Base-by-base conservation (phyloP, 2,113 vertebrate species). In the Struthidea cinerea region DNA sequence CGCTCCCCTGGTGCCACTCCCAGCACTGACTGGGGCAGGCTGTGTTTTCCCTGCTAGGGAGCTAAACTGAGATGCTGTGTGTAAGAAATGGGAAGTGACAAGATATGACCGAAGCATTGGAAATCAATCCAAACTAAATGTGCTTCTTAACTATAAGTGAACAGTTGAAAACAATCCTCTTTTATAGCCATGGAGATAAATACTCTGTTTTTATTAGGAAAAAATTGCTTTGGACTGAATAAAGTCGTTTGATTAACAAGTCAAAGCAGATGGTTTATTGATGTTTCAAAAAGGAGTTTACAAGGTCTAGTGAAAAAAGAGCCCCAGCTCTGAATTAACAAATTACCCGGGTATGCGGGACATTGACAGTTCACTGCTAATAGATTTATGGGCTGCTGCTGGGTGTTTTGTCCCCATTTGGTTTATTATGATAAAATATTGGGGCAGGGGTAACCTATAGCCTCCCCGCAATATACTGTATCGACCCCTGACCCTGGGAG, bases 111-210 rank as follows among this genome's bases (percentile, higher is more conserved):
- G 93, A 98, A 98, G 97, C 98, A 99, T 99, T 99, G 99, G 99
- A 99, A 99, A 99, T 99, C 99, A 99, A 99, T 99, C 98, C 98
- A 98, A 99, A 99, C 98, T 99, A 99, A 99, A 99, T 99, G 99
- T 98, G 98, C 98, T 99, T 98, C 98, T 99, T 99, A 99, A 99
- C 98, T 99, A 99, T 98, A 99, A 99, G 99, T 99, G 99, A 99
- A 99, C 98, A 99, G 98, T 98, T 99, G 98, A 99, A 98, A 98
- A 99, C 98, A 98, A 98, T 99, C 98, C 97, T 98, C 98, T 98
- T 98, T 98, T 97, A 97, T 98, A 98, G 97, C 97, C 97, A 98
- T 97, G 98, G 96, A 98, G 98, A 98, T 98, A 98, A 98, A 98
- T 98, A 97, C 97, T 98, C 97, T 98, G 98, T 98, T 98, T 98